phyloP scores from a whole-genome alignment of 1,140 invertebrate genomes.

The Scaptomyza pallida region DNA sequence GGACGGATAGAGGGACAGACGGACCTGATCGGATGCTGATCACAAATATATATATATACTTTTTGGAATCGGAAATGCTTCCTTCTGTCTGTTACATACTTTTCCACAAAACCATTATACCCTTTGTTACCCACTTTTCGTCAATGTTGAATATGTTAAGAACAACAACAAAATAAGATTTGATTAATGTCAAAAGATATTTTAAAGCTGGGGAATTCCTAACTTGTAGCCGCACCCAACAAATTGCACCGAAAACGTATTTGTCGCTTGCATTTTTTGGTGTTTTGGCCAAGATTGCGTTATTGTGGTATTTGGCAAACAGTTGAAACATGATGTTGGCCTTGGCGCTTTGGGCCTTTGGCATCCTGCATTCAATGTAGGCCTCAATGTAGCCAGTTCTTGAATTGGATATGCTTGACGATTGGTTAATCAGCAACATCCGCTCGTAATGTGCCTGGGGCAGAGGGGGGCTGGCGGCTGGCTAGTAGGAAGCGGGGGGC shows the following conservation, averaged over 20 bases:
- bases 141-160: too few species aligned
- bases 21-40: too few species aligned
- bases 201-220: background rate
- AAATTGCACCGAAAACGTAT: constrained; percentile 20
- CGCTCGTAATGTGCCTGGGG: constrained; percentile 12
- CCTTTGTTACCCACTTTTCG: too few species aligned
- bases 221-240: constrained; percentile 38
- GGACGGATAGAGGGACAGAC: too few species aligned
- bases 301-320: background rate
- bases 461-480: background rate
- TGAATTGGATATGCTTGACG: constrained; percentile 22
- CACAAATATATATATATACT: too few species aligned
- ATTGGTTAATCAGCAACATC: constrained; percentile 72
- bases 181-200: too few species aligned
- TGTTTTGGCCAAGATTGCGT: too few species aligned
- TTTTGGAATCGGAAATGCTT: too few species aligned
- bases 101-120: too few species aligned
- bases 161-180: too few species aligned
- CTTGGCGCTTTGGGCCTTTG: constrained; percentile 19
- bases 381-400: background rate
- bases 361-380: constrained; percentile 34
- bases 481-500: background rate
- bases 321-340: constrained; percentile 13
- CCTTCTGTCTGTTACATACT: too few species aligned
- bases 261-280: constrained; percentile 17